Evolutionary conservation across 2,113 vertebrate genomes (phyloP), one percentile per base, ranked within the genome.

Genomic region (Mustela nigripes): DNA sequence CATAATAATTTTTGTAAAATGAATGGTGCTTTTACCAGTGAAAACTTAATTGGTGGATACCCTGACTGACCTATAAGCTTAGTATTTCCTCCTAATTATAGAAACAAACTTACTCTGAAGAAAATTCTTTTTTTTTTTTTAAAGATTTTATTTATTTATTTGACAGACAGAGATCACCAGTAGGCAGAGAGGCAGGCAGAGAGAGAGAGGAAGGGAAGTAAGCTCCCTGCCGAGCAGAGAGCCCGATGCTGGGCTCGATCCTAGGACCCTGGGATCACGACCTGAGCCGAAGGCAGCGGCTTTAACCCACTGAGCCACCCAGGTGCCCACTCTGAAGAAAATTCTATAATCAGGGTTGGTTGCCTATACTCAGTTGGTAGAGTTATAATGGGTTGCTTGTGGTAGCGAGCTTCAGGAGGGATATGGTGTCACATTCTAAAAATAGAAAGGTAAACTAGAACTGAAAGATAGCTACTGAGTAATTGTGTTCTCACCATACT

Each of bases 361-460:
- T 93, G 56, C 56, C 36, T 80, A 4, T 85, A 74, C 45, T 73
- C 42, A 58, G 73, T 92, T 94, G 84, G n/a, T 96, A n/a, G 36
- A 87, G 74, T 96, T 92, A 74, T 53, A 60, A 48, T 81, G 62
- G 50, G 10, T 73, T 80, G 11, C 45, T 78, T 84, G 63, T 69
- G 36, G 12, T 85, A 33, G 39, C 39, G 92, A 76, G 45, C 97
- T 60, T 95, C 45, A 81, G 73, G 80, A 85, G 45, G 22, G 31
- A 85, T 36, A 73, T 89, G 62, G 19, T 63, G 42, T 50, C 63
- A 92, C 85, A 60, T 94, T 65, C 94, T 88, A 94, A 83, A 91
- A 96, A 88, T 88, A 88, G 56, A 76, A 97, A 87, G 87, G 50
- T 87, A 82, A 82, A n/a, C 39, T 76, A 60, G n/a, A 78, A n/a